Base-by-base conservation (phyloP, 2,113 vertebrate genomes). In the Stegostoma tigrinum region DNA sequence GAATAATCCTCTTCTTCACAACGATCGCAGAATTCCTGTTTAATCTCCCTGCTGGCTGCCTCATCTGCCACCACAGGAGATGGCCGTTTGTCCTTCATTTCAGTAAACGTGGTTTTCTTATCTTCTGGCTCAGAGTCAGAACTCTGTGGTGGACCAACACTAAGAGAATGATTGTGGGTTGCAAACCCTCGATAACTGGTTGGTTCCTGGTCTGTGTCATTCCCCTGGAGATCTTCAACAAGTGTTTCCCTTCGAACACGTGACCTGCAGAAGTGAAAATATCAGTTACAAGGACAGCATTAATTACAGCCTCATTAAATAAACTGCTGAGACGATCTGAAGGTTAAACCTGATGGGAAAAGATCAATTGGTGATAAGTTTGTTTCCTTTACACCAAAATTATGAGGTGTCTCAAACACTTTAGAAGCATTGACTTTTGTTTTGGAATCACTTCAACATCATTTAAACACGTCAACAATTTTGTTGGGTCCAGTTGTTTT, bases 221-320 rank as follows among this genome's bases (percentile, higher is more conserved):
- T 98, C 96, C 99, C 99, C 96, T 98, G 99, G 0, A 98, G 95
- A 5, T 99, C 99, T 96, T 98, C 99, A 98, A 99, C 97, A 96
- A 99, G 97, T 96, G 99, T 99, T 97, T 99, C 99, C 38, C 99
- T 98, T 85, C 99, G 98, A 98, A 99, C 99, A 96, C 99, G 98
- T 52, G 99, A 99, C 98, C 99, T 99, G 98, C n/a, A 52, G 66
- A 67, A 80, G 23, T 68, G 38, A 61, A 64, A 93, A 64, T 64
- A 38, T 64, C 45, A 30, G 70, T 55, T 15, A 19, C 3, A n/a
- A 0, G 72, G 75, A 14, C 72, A 83, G 48, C 80, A 91, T 64
- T 91, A 91, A 15, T 80, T 38, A 86, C 19, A 48, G 42, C 42
- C 19, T 52, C 42, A 86, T 91, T 34, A 91, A 91, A n/a, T n/a